Percentiles rank a stretch among this genome's conserved stretches.
These are phyloP conservation scores for Lamprotornis superbus DNA, from an alignment of 2,113 vertebrate species.

Conservation along the genomic window DNA sequence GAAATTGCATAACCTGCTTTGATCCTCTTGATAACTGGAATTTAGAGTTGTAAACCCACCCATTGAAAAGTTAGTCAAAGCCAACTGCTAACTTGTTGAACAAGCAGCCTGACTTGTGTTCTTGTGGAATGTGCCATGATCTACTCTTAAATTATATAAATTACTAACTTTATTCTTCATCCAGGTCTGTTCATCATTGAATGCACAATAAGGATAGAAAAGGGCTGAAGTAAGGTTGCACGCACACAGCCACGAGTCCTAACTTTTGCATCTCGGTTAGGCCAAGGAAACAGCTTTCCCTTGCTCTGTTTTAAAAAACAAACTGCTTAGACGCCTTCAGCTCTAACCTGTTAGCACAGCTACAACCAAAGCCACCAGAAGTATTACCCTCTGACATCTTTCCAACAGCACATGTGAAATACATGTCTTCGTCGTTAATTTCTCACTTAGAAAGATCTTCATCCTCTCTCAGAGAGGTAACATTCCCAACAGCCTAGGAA, in stretches of 20 bases:
- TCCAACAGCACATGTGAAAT: not conserved
- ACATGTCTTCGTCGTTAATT: accelerated
- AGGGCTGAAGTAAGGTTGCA: not conserved
- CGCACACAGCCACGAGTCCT: accelerated
- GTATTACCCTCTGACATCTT: not conserved
- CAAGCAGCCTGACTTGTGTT: not conserved
- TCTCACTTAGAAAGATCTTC: not conserved
- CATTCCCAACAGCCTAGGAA: not conserved
- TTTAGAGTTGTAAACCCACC: not conserved
- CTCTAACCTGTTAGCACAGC: not conserved
- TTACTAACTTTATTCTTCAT: not conserved
- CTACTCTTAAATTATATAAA: not conserved
- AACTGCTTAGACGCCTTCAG: not conserved
- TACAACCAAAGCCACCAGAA: not conserved
- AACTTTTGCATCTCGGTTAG: not conserved
- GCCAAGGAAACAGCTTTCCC: not conserved
- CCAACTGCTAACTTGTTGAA: not conserved
- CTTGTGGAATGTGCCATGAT: not conserved
- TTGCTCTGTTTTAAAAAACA: not conserved
- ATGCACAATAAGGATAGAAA: not conserved
- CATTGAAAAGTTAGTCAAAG: not conserved
- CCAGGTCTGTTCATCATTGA: not conserved
- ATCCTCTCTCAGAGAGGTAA: not conserved
- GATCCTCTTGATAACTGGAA: constrained; percentile 31
- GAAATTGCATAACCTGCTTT: constrained; percentile 37